phyloP scores from a whole-genome alignment of 2,797 vertebrate genomes.

The Cuniculus paca region DNA sequence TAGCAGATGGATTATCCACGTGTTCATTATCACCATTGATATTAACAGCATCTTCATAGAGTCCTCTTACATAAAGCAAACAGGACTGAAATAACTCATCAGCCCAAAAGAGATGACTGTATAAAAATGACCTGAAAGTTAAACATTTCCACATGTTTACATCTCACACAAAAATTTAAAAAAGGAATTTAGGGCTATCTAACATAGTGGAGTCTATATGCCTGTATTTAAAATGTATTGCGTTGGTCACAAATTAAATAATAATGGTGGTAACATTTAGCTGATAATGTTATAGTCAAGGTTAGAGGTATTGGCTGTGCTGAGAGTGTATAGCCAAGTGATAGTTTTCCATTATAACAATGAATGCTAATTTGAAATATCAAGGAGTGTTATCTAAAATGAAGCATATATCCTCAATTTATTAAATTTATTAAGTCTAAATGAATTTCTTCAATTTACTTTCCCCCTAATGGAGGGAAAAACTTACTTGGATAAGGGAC shows the following conservation, averaged over 20 bases:
- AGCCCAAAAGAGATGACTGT: constrained; percentile 80
- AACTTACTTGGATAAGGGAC: neutral
- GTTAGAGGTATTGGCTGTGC: neutral
- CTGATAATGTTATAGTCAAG: neutral
- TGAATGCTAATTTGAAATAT: neutral
- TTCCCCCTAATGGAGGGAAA: neutral
- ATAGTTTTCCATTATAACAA: neutral
- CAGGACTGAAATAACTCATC: constrained; percentile 85
- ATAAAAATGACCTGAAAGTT: constrained; percentile 81
- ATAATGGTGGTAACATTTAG: neutral
- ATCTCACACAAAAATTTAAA: neutral
- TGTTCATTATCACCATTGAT: neutral
- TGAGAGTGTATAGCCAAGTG: neutral
- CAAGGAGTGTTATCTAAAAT: neutral
- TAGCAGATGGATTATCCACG: constrained; percentile 60
- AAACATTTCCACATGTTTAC: constrained; percentile 9
- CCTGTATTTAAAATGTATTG: neutral
- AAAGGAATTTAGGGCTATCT: neutral
- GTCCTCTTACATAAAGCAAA: constrained; percentile 83
- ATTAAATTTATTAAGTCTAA: constrained; percentile 24
- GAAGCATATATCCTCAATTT: neutral
- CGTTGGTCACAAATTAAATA: neutral
- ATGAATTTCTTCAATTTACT: neutral
- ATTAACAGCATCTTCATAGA: constrained; percentile 83
- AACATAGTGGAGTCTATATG: neutral